Percentiles rank a stretch among this genome's conserved stretches.
Evolutionary conservation across 1,140 invertebrate genomes (phyloP).

Genomic region (Heliconius hewitsoni): DNA sequence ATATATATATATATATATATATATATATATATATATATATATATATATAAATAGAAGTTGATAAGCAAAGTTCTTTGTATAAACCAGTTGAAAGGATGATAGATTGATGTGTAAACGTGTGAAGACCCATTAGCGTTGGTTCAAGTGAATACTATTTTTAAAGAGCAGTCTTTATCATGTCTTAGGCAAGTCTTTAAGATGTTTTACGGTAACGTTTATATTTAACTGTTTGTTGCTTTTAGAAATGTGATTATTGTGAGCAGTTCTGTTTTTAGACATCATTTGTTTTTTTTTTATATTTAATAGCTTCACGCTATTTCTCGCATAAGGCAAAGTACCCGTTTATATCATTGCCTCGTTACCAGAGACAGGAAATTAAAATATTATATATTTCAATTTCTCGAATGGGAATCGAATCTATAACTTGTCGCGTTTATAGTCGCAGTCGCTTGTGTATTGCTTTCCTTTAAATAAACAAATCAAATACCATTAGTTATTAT

Average conservation of each 20-base stretch:
- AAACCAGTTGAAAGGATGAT: conserved; percentile 33
- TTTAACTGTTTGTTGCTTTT: background rate
- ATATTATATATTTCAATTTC: too few species aligned
- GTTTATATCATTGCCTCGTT: too few species aligned
- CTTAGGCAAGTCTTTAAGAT: background rate
- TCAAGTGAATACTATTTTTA: conserved; percentile 19
- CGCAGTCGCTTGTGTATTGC: too few species aligned
- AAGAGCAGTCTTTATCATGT: background rate
- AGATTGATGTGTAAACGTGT: conserved; percentile 23
- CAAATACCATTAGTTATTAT: conserved; percentile 10
- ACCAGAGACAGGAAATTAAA: too few species aligned
- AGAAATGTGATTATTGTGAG: background rate
- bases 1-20: too few species aligned
- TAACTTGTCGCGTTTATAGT: too few species aligned
- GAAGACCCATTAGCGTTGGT: conserved; percentile 22
- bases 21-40: too few species aligned
- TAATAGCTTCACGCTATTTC: too few species aligned
- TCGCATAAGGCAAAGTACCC: too few species aligned
- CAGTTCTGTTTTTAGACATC: background rate
- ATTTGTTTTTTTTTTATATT: too few species aligned
- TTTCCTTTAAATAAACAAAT: background rate
- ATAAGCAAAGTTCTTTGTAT: conserved; percentile 30
- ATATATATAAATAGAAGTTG: conserved; percentile 2
- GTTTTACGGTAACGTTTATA: conserved; percentile 16
- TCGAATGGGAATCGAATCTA: too few species aligned